Evolutionary conservation across 2,113 vertebrate species (phyloP).

Genomic region (Suricata suricatta): DNA sequence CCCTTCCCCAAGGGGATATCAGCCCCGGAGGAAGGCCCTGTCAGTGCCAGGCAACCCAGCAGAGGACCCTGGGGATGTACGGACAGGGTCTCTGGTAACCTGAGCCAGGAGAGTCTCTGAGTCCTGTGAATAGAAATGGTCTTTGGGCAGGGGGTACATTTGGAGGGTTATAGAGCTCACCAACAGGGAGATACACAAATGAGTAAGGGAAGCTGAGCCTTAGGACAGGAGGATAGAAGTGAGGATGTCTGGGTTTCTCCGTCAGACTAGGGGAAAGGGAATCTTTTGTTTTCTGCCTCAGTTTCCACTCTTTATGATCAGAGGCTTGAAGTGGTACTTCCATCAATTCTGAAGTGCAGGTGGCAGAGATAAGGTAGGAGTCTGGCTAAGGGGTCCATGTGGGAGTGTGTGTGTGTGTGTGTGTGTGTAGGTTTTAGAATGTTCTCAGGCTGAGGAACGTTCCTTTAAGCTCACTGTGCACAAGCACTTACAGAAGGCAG

Average conservation of each 20-base stretch:
- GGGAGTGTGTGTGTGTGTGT: neutral
- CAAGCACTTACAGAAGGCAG: neutral
- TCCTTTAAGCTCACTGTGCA: neutral
- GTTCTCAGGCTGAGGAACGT: neutral
- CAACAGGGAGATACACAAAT: neutral
- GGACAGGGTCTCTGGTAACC: neutral
- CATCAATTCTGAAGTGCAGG: neutral
- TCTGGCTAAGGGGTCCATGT: neutral
- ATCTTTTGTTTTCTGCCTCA: neutral
- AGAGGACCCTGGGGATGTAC: neutral
- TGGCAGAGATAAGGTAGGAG: neutral
- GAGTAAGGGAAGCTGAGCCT: neutral
- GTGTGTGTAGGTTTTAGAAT: neutral
- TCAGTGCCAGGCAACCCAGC: conserved; percentile 48
- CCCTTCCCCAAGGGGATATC: neutral
- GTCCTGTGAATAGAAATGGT: neutral
- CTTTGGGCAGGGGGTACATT: neutral
- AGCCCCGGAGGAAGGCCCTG: conserved; percentile 23
- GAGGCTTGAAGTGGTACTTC: neutral
- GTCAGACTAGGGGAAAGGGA: neutral
- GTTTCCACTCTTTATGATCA: neutral
- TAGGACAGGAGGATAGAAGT: neutral
- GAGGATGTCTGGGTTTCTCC: neutral
- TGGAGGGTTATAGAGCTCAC: neutral
- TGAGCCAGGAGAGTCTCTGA: neutral